These are phyloP conservation scores for Onychostoma macrolepis DNA, from an alignment of 2,113 vertebrate genomes.

Conservation along the genomic window DNA sequence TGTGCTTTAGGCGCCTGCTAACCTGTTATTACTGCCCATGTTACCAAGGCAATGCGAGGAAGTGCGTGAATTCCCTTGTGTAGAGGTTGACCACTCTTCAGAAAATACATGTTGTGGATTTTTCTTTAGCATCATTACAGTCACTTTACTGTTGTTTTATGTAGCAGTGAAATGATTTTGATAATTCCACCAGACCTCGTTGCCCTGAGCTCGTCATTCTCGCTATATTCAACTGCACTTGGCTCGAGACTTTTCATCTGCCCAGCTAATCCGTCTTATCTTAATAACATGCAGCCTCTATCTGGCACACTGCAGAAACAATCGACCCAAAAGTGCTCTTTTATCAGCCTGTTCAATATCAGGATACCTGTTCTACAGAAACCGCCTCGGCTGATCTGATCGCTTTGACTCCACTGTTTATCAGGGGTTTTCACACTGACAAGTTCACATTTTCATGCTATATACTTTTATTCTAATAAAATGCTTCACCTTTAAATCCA, in stretches of 20 bases:
- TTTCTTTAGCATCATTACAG: slow-evolving; percentile 10
- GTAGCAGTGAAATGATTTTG: background rate
- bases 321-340: slow-evolving; percentile 69
- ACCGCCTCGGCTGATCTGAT: slow-evolving; percentile 34
- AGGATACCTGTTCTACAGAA: slow-evolving; percentile 48
- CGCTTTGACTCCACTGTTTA: background rate
- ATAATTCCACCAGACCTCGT: slow-evolving; percentile 1
- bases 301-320: slow-evolving; percentile 62
- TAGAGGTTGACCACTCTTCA: slow-evolving; percentile 43
- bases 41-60: slow-evolving; percentile 57
- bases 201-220: slow-evolving; percentile 21
- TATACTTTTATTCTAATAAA: background rate
- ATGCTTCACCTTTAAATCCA: background rate
- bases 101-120: slow-evolving; percentile 33
- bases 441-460: background rate
- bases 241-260: slow-evolving; percentile 39
- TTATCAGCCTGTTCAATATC: slow-evolving; percentile 66
- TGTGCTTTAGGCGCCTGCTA: slow-evolving; percentile 42
- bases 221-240: slow-evolving; percentile 54
- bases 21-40: slow-evolving; percentile 56
- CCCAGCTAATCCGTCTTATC: slow-evolving; percentile 75
- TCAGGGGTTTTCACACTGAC: background rate
- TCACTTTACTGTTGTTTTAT: background rate
- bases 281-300: slow-evolving; percentile 75
- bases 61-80: slow-evolving; percentile 18